Evolutionary conservation across 2,888 invertebrate genomes (phyloP), one percentile per base, ranked within the genome.

Genomic region (Cosmopolites sordidus): DNA sequence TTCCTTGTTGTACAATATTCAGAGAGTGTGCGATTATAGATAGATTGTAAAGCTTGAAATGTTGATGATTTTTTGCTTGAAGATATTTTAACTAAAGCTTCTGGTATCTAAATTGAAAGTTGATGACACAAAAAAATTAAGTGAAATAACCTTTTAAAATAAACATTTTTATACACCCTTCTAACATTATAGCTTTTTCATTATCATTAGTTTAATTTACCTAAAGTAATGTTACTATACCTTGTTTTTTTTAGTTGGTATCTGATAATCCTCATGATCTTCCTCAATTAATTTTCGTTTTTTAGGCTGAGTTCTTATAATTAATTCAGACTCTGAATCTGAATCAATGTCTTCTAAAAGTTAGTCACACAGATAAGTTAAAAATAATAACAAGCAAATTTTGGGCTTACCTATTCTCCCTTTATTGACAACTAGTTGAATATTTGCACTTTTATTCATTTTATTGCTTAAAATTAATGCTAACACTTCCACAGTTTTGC

Each of bases 401-500:
- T 33, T 37, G 33, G n/a, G 11, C 14, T 9, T 30, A 41, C 48
- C 41, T 48, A 48, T 29, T 41, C 12, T 40, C 2, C 41, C 48
- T 17, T 33, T 48, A 4, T 41, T 42, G 12, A 27, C 14, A 4
- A 11, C 12, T 1, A 47, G 16, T 14, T 27, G 27, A 12, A 5
- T 48, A 30, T 30, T n/a, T 1, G 12, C 6, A n/a, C 16, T 29
- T 1, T 4, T 27, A 0, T 4, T 51, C 11, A 71, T 65, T 1
- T 72, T 77, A 69, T 87, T 77, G 1, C 76, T 69, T 45, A 88
- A 68, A 60, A 88, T 78, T 50, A 83, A 77, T 1, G 84, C 81
- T 29, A 89, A 66, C 9, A 88, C 79, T 73, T 89, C 88, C 0
- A 89, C 83, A 0, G 89, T 89, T 75, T 89, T 89, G 0, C 89